Evolutionary conservation across 1,140 invertebrate species (phyloP), one percentile per base, ranked within the genome.

Genomic region (Platorchestia sp.): DNA sequence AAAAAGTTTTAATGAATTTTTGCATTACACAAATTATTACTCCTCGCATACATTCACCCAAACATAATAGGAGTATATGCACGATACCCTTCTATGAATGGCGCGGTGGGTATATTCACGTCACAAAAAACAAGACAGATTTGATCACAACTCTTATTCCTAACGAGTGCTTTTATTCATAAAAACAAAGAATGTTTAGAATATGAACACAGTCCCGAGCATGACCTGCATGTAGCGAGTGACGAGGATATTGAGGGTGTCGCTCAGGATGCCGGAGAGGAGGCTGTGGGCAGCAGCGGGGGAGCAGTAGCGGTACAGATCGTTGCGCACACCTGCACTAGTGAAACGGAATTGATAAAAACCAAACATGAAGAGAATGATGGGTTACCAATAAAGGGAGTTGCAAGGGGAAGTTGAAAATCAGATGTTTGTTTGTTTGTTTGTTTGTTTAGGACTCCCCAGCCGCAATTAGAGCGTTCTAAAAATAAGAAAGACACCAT

Each of bases 191-290:
- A 51, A 75, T 3, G 3, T 75, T 3, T 10, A 36, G 6, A 93
- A n/a, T 27, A 19, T n/a, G 5, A 27, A 16, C 41, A 44, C 7
- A 93, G 91, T 44, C 44, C 45, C 59, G 3, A 93, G 7, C 7
- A 7, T 89, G 95, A 96, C 96, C 95, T 96, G 96, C n/a, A 95
- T 95, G 95, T 96, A 96, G 59, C 96, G 51, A 42, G 96, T 96
- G 22, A 96, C 95, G 22, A 96, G 87, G 45, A 96, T 95, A 44
- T 96, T 96, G 40, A 96, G 95, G n/a, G 96, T 96, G 51, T 96
- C 96, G 0, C 95, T 96, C 75, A 96, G 95, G 45, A 96, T 96
- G 87, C 95, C 96, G 45, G 95, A 95, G 59, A 96, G 51, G 89
- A 96, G 95, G 44, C 95, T 96, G 89, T 96, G 95, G 86, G 95